Base-by-base conservation (phyloP, 2,113 vertebrate genomes). In the Hypomesus transpacificus region DNA sequence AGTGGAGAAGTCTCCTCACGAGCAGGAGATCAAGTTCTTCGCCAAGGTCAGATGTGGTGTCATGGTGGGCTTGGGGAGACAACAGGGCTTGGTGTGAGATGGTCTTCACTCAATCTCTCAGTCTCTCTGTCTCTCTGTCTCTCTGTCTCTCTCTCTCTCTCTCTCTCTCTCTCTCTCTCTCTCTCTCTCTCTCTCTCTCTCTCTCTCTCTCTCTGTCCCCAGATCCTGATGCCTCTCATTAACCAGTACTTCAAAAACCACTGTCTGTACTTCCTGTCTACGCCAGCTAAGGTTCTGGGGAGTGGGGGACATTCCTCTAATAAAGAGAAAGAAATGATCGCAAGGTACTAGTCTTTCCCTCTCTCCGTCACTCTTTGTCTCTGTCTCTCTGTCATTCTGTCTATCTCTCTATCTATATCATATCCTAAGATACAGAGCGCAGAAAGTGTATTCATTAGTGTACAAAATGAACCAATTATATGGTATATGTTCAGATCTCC, bases 291-390 rank as follows among this genome's bases (percentile, higher is more conserved):
- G 83, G 90, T 97, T 59, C 89, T 97, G 73, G 96, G 96, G 64
- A 98, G 95, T 51, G 95, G 96, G 0, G 95, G 95, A 1, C 94
- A 95, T 4, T 94, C 96, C 13, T 98, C 96, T 68, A 98, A 98
- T 80, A 98, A 98, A 74, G 96, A 98, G 87, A 98, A 98, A 78
- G 96, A 98, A 82, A 97, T 98, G 96, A 95, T 97, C 74, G 95
- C 95, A 79, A 96, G 95, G 96, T 96, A 75, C 81, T 46, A 16
- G n/a, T 20, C 31, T 46, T 52, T 65, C 50, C 26, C 50, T 26
- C 39, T 28, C 53, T 1, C 3, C 13, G 5, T 69, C 18, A 21
- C 22, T 34, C 14, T 58, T 46, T 18, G 34, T 65, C 8, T 46
- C 39, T 18, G 63, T 65, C 39, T 11, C 9, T 46, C 39, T 46